Evolutionary conservation across 2,797 vertebrate genomes (phyloP).

Genomic region (Microctenopoma stevenorrisi): DNA sequence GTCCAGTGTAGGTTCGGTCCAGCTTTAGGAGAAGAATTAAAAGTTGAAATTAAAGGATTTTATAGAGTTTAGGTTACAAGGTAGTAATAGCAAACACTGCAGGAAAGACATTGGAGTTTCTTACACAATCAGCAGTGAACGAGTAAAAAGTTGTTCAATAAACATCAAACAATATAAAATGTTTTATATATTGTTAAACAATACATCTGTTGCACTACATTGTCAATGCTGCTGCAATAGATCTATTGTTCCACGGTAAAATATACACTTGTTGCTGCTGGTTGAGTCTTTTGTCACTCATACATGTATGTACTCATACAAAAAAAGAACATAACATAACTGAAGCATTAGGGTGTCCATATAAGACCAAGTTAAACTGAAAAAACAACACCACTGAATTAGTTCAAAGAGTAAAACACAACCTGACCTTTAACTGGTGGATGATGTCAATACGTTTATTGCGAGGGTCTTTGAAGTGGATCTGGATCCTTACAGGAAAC

Average conservation of each 20-base stretch:
- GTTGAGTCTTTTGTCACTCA: neutral
- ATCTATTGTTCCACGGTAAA: neutral
- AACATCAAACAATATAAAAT: neutral
- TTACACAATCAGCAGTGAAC: too few relatives aligned
- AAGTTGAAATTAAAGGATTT: conserved; percentile 4
- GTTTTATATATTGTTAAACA: neutral
- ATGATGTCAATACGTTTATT: conserved; percentile 99
- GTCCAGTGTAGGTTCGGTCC: conserved; percentile 97
- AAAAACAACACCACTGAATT: too few relatives aligned
- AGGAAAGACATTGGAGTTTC: too few relatives aligned
- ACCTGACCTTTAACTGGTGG: conserved; percentile 94
- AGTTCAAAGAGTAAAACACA: too few relatives aligned
- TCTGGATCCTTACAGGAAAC: conserved; percentile 98
- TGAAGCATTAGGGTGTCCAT: neutral
- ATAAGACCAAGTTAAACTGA: neutral
- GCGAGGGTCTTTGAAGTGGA: conserved; percentile 98
- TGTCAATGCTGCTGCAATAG: neutral
- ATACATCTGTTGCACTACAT: neutral
- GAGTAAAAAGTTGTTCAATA: neutral
- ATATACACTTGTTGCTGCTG: neutral
- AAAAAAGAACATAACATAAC: neutral
- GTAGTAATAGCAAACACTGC: neutral
- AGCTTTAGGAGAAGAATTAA: conserved; percentile 82
- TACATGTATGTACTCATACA: too few relatives aligned
- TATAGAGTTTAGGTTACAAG: neutral